phyloP scores from a whole-genome alignment of 2,888 invertebrate genomes.

The Ceraclea dissimilis region DNA sequence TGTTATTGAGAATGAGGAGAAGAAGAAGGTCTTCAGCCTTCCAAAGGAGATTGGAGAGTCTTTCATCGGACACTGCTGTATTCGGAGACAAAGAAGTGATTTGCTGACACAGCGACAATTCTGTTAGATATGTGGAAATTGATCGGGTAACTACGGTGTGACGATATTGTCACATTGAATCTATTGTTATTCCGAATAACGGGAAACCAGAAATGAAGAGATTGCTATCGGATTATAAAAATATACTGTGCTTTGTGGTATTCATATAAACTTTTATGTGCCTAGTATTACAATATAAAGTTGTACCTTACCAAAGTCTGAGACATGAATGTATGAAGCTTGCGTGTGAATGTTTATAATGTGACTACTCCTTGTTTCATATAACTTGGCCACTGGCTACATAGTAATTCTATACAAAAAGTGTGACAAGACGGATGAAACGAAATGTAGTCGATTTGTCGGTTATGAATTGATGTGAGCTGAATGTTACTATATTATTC shows the following conservation, averaged over 20 bases:
- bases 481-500: not conserved
- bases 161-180: conserved; percentile 38
- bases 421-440: no score
- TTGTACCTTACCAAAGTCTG: conserved; percentile 10
- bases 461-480: not conserved
- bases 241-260: conserved; percentile 11
- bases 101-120: conserved; percentile 95
- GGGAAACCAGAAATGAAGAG: conserved; percentile 13
- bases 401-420: not conserved
- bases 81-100: conserved; percentile 83
- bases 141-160: conserved; percentile 88
- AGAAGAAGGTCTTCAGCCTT: conserved; percentile 67
- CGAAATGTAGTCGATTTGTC: no score
- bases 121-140: conserved; percentile 86
- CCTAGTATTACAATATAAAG: conserved; percentile 14
- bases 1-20: conserved; percentile 42
- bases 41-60: conserved; percentile 71
- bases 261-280: conserved; percentile 13
- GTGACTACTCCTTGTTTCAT: not conserved
- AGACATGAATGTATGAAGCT: conserved; percentile 2
- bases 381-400: no score
- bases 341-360: not conserved
- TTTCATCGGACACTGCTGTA: conserved; percentile 76
- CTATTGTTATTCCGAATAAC: conserved; percentile 6
- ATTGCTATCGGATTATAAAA: conserved; percentile 8